Percentiles rank a stretch among this genome's conserved stretches.
These are phyloP conservation scores for Delphinus delphis DNA, from an alignment of 2,113 vertebrate genomes.

Conservation along the genomic window DNA sequence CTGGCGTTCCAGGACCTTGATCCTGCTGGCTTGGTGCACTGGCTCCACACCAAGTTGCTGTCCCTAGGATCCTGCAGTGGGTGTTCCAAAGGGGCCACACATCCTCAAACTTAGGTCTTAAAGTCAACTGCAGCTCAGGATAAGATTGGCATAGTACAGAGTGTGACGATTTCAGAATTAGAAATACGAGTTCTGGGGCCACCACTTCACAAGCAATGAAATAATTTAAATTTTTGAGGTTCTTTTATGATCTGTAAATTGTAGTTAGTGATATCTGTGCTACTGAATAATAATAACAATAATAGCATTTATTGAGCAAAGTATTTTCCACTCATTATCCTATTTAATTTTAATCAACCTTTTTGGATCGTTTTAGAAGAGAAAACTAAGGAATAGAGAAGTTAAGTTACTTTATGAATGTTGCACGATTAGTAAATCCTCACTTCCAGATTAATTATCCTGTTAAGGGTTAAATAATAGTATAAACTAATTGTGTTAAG, in stretches of 20 bases:
- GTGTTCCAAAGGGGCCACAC: not conserved
- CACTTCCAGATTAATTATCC: not conserved
- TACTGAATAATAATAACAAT: not conserved
- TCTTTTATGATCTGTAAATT: not conserved
- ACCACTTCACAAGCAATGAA: not conserved
- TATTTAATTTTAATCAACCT: not conserved
- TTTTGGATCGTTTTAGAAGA: not conserved
- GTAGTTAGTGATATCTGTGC: not conserved
- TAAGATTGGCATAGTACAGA: not conserved
- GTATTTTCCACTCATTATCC: not conserved
- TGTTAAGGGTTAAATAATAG: not conserved
- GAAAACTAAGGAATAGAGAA: not conserved
- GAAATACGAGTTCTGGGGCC: not conserved
- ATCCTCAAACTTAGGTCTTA: not conserved
- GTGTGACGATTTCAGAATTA: not conserved
- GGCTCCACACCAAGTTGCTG: not conserved
- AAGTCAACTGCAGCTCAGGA: slow-evolving; percentile 16
- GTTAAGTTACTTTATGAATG: not conserved
- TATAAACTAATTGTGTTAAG: not conserved
- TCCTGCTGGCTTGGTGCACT: not conserved
- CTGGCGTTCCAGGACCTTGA: not conserved
- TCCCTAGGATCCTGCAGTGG: not conserved
- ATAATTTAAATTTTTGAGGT: not conserved
- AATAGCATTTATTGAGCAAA: not conserved
- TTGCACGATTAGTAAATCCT: not conserved